These are phyloP conservation scores for Hypanus sabinus DNA, from an alignment of 2,113 vertebrate species.

Conservation along the genomic window DNA sequence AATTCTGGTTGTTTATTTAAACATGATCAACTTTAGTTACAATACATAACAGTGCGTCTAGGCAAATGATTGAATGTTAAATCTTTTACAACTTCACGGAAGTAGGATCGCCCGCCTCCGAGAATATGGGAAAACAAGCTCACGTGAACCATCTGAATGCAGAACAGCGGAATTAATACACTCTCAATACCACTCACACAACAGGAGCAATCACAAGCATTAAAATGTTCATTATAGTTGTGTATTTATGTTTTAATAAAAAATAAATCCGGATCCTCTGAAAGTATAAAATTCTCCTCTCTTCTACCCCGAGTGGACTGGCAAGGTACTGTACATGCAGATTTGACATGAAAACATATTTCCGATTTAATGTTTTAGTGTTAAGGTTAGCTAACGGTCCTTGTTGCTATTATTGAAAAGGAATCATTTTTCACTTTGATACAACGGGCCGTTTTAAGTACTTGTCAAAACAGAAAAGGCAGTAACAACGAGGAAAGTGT, in stretches of 20 bases:
- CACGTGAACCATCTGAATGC: background rate
- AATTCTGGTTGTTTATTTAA: background rate
- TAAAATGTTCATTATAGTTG: background rate
- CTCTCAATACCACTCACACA: background rate
- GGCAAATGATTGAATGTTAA: background rate
- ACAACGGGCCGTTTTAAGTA: background rate
- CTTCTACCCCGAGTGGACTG: background rate
- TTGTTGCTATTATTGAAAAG: background rate
- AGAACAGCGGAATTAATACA: background rate
- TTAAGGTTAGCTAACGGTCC: background rate
- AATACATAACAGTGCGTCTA: no score
- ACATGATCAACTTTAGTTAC: background rate
- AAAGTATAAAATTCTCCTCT: background rate
- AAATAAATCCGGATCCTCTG: background rate
- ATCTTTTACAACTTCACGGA: background rate
- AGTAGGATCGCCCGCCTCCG: background rate
- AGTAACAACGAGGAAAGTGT: background rate
- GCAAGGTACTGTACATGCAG: background rate
- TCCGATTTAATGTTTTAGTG: background rate
- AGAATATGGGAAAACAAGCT: background rate
- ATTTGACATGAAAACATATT: background rate
- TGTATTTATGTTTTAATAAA: background rate
- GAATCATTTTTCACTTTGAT: background rate
- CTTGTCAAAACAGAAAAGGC: background rate
- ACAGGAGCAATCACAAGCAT: background rate